phyloP scores from a whole-genome alignment of 2,888 invertebrate species.

The Apamea anceps region DNA sequence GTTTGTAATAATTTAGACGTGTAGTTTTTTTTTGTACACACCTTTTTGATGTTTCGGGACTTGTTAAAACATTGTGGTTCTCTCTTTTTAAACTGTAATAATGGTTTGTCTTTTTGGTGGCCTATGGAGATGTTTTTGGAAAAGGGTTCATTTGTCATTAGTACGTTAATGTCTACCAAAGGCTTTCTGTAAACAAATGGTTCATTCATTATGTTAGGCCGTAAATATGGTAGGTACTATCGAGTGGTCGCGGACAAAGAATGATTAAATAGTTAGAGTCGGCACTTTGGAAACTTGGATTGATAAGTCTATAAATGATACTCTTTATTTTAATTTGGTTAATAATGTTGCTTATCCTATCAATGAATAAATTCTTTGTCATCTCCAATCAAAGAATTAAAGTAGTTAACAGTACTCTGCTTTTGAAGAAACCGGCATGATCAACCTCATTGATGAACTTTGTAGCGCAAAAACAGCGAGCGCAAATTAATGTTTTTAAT shows the following conservation, averaged over 20 bases:
- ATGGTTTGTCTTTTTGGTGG: slow-evolving; percentile 38
- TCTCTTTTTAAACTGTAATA: slow-evolving; percentile 40
- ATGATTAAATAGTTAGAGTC: neutral
- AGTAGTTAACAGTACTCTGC: neutral
- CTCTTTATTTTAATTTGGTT: neutral
- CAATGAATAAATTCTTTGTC: neutral
- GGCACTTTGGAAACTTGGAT: neutral
- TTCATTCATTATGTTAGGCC: slow-evolving; percentile 19
- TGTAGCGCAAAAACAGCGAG: slow-evolving; percentile 13
- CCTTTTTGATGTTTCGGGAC: slow-evolving; percentile 62
- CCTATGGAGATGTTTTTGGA: slow-evolving; percentile 39
- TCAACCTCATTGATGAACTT: slow-evolving; percentile 10
- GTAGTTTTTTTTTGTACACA: slow-evolving; percentile 56
- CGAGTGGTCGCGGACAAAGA: neutral
- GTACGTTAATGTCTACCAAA: slow-evolving; percentile 41
- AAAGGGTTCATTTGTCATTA: slow-evolving; percentile 48
- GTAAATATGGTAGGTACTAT: neutral
- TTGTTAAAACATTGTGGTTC: slow-evolving; percentile 54
- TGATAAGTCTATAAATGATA: slow-evolving; percentile 9
- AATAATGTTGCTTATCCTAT: neutral
- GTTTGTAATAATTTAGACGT: slow-evolving; percentile 66
- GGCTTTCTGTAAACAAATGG: slow-evolving; percentile 13
- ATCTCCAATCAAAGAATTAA: no score
- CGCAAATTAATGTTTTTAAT: slow-evolving; percentile 34
- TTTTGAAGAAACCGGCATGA: neutral